phyloP scores from a whole-genome alignment of 2,113 vertebrate species.

The Gopherus flavomarginatus region DNA sequence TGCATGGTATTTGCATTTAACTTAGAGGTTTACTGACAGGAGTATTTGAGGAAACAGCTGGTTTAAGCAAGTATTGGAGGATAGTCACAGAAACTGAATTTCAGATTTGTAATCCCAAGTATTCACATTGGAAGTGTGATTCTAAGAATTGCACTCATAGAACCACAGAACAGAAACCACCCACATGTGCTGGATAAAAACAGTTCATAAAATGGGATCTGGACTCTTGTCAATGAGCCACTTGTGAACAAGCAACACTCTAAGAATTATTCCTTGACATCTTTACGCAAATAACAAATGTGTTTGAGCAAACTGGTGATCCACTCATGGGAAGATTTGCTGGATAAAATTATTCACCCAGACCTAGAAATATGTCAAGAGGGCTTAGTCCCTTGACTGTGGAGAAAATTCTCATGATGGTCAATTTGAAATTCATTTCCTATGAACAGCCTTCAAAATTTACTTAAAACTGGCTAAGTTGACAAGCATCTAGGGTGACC shows the following conservation, averaged over 20 bases:
- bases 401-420: not conserved
- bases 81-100: not conserved
- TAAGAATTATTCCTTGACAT: not conserved
- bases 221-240: not conserved
- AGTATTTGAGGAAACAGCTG: too few relatives aligned
- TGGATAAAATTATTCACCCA: not conserved
- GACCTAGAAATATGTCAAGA: not conserved
- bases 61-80: not conserved
- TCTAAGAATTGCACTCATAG: not conserved
- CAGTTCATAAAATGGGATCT: not conserved
- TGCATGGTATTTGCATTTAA: too few relatives aligned
- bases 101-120: not conserved
- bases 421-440: not conserved
- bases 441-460: not conserved
- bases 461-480: not conserved
- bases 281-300: not conserved
- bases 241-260: not conserved
- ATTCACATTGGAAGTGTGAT: not conserved
- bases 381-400: not conserved
- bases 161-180: not conserved
- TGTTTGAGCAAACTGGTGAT: not conserved
- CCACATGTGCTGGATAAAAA: not conserved
- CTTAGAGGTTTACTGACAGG: too few relatives aligned
- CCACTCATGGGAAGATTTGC: not conserved
- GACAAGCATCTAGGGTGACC: not conserved